Conservation (phyloP, 2,888 invertebrate genomes). For the Nemotelus nigrinus region DNA sequence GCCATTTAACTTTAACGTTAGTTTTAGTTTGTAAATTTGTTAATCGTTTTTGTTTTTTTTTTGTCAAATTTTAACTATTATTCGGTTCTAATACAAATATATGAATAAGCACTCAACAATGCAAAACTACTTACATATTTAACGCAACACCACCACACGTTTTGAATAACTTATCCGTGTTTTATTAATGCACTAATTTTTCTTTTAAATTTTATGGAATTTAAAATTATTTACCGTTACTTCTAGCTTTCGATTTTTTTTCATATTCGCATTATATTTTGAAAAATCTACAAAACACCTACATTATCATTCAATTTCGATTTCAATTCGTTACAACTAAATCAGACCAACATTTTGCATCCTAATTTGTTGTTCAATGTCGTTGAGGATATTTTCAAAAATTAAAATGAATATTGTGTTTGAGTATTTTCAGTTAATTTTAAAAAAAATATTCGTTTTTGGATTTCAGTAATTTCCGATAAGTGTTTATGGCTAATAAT, state of each 20-base stretch:
- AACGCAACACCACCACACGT: no score
- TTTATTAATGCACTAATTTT: no score
- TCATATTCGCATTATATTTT: background rate
- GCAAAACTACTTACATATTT: no score
- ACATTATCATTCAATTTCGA: conserved; percentile 8
- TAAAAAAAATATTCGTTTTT: no score
- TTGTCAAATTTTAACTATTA: background rate
- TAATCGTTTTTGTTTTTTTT: no score
- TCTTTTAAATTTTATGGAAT: conserved; percentile 1
- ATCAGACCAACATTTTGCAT: background rate
- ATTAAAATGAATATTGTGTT: no score
- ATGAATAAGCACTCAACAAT: conserved; percentile 33
- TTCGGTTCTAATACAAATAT: no score
- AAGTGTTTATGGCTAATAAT: no score
- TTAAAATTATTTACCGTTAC: background rate
- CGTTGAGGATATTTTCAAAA: no score
- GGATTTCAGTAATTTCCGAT: no score
- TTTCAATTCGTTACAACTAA: background rate
- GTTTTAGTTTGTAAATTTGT: background rate
- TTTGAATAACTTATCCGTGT: no score
- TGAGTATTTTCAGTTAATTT: no score
- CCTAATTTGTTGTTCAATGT: background rate
- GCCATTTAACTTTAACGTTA: background rate
- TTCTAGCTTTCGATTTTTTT: background rate
- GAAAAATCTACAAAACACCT: conserved; percentile 13